A percentile compares a stretch with the other conserved stretches of the same genome.
These are phyloP conservation scores for Conus canariensis DNA, from an alignment of 2,888 invertebrate species.

Conservation along the genomic window DNA sequence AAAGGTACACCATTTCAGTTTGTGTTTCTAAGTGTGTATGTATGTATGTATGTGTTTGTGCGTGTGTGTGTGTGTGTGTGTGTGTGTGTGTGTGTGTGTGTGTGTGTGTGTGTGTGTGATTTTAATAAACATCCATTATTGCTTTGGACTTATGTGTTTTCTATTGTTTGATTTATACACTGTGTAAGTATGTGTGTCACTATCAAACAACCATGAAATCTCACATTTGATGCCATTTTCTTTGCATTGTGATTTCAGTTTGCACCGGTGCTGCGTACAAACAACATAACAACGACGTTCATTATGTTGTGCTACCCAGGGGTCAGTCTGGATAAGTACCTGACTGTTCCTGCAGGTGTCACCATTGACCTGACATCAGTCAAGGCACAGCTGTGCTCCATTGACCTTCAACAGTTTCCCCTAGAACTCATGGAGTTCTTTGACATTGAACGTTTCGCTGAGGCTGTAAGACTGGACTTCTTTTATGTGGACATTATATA, in stretches of 20 bases:
- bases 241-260: constrained; percentile 47
- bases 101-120: not conserved
- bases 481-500: not conserved
- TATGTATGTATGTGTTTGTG: not conserved
- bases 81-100: not conserved
- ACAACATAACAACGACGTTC: constrained; percentile 51
- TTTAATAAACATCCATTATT: no score
- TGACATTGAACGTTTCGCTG: constrained; percentile 37
- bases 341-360: constrained; percentile 56
- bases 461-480: constrained; percentile 32
- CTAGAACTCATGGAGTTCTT: constrained; percentile 48
- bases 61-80: not conserved
- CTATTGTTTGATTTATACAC: no score
- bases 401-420: constrained; percentile 53
- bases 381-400: constrained; percentile 59
- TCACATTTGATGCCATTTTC: no score
- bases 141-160: no score
- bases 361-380: constrained; percentile 54
- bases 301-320: constrained; percentile 54
- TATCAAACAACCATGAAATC: no score
- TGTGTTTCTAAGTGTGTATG: not conserved
- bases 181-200: no score
- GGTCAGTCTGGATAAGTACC: constrained; percentile 52
- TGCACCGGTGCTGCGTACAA: constrained; percentile 44
- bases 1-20: constrained; percentile 50